A percentile compares a stretch with the other conserved stretches of the same genome.
Evolutionary conservation across 2,797 vertebrate species (phyloP).

Genomic region (Myiotriccus ornatus): DNA sequence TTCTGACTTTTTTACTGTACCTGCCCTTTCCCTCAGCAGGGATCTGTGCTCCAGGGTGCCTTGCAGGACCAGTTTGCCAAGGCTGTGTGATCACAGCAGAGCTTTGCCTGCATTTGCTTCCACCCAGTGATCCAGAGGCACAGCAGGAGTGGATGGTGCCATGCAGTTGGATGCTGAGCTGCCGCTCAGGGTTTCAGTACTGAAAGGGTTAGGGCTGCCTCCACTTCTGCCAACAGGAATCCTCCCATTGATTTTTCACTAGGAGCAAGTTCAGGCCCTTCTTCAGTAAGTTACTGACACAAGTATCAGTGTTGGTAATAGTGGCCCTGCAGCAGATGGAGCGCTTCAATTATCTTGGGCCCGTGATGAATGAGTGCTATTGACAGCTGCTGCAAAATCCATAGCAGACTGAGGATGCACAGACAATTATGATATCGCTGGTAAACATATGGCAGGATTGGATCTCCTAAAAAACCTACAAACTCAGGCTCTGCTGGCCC

Average conservation of each 20-base stretch:
- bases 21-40: neutral
- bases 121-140: neutral
- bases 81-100: neutral
- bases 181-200: neutral
- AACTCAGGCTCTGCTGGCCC: neutral
- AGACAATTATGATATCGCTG: conserved; percentile 63
- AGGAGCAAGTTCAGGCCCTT: conserved; percentile 55
- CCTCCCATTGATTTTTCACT: conserved; percentile 42
- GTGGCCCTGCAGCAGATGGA: conserved; percentile 70
- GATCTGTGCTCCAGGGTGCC: neutral
- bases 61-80: neutral
- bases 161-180: rapidly evolving
- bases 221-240: neutral
- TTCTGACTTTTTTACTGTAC: neutral
- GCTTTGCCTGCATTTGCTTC: neutral
- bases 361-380: conserved; percentile 59
- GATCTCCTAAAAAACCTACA: conserved; percentile 13
- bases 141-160: rapidly evolving
- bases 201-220: conserved; percentile 43
- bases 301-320: conserved; percentile 58
- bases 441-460: conserved; percentile 59
- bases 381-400: conserved; percentile 72
- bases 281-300: conserved; percentile 61
- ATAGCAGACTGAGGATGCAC: conserved; percentile 59
- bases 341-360: conserved; percentile 63